Conservation (phyloP, 30 jellyfish, hydroid and myxozoan species). For the Cassiopea xamachana region DNA sequence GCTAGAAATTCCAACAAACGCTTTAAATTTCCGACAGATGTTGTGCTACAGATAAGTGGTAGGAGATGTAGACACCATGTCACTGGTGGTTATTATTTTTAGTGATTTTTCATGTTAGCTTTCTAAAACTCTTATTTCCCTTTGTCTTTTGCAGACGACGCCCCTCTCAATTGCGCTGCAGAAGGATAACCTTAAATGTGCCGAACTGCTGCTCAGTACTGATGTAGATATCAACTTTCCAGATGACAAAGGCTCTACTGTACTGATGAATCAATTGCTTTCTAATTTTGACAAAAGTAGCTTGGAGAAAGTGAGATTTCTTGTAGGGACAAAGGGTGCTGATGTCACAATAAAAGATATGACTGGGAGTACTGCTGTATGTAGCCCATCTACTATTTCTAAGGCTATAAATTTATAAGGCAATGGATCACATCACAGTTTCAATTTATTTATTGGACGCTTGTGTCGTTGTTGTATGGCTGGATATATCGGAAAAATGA, state of each 20-base stretch:
- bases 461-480: too few species aligned
- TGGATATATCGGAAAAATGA: too few species aligned
- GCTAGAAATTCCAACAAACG: too few species aligned
- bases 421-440: too few species aligned
- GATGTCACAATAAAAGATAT: conserved; percentile 49
- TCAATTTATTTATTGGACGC: too few species aligned
- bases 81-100: too few species aligned
- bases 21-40: too few species aligned
- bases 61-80: too few species aligned
- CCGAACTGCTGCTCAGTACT: conserved; percentile 69
- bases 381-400: neutral
- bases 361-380: conserved; percentile 71
- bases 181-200: conserved; percentile 67
- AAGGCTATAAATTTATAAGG: too few species aligned
- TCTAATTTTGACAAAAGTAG: conserved; percentile 22
- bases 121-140: neutral
- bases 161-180: conserved; percentile 80
- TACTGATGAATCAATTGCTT: conserved; percentile 55
- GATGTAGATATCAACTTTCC: conserved; percentile 77
- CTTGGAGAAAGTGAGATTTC: conserved; percentile 43
- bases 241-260: conserved; percentile 77
- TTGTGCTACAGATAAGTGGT: too few species aligned
- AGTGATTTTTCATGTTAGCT: neutral
- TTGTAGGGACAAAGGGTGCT: conserved; percentile 70
- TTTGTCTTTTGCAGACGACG: conserved; percentile 60